Conservation (phyloP, 2,797 vertebrate species). For the Catostomus latipinnis region DNA sequence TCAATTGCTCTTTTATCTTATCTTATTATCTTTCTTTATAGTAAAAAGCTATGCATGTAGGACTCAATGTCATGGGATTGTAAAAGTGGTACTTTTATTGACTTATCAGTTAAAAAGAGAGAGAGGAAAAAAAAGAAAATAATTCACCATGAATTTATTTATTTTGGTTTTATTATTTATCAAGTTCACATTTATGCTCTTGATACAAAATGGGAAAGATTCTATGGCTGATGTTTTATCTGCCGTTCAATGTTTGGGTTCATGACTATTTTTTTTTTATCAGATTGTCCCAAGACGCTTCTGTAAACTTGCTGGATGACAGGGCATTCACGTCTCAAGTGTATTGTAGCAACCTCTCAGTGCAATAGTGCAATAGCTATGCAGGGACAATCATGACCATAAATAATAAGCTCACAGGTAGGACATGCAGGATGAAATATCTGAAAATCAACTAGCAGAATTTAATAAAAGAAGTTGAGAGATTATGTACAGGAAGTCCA, state of each 20-base stretch:
- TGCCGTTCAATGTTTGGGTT: constrained; percentile 4
- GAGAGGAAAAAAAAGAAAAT: constrained; percentile 12
- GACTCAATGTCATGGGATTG: constrained; percentile 20
- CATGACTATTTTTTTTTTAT: constrained; percentile 4
- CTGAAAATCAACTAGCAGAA: background rate
- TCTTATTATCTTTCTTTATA: constrained; percentile 22
- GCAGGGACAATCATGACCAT: constrained; percentile 63
- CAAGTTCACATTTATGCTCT: constrained; percentile 7
- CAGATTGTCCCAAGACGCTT: constrained; percentile 16
- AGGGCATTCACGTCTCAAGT: constrained; percentile 40
- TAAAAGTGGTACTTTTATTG: constrained; percentile 43
- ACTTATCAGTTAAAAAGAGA: constrained; percentile 16
- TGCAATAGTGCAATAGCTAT: constrained; percentile 57
- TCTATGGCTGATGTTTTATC: constrained; percentile 32
- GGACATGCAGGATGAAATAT: constrained; percentile 26
- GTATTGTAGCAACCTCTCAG: constrained; percentile 58
- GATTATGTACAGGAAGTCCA: constrained; percentile 19
- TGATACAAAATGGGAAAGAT: constrained; percentile 31
- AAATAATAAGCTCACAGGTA: constrained; percentile 48
- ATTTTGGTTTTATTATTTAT: constrained; percentile 19
- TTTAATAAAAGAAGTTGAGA: constrained; percentile 32
- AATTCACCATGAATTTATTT: constrained; percentile 19
- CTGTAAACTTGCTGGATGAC: constrained; percentile 16
- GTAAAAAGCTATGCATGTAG: constrained; percentile 2
- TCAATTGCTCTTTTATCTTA: background rate